A percentile compares a stretch with the other conserved stretches of the same genome.
Conservation (phyloP, 2,113 vertebrate genomes). For the Furnarius figulus region DNA sequence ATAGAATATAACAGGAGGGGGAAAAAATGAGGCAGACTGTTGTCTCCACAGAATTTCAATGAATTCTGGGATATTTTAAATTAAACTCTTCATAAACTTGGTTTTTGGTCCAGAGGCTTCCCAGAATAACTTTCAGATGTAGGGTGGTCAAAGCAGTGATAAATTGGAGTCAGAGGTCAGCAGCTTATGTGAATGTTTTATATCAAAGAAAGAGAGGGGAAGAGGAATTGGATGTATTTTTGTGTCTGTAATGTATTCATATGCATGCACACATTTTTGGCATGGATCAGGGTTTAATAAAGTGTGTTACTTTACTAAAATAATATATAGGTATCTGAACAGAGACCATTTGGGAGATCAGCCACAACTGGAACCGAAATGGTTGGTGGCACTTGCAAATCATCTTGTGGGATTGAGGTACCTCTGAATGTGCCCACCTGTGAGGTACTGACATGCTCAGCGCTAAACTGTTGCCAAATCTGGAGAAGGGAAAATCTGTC, state of each 20-base stretch:
- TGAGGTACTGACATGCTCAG: background rate
- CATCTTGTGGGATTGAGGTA: background rate
- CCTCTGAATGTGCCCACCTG: background rate
- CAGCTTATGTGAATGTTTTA: background rate
- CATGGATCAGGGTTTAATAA: background rate
- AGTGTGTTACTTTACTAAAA: background rate
- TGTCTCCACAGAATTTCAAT: background rate
- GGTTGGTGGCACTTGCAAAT: background rate
- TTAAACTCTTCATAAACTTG: background rate
- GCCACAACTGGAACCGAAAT: background rate
- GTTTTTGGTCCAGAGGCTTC: background rate
- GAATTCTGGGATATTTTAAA: background rate
- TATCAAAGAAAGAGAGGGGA: background rate
- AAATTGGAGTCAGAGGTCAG: background rate
- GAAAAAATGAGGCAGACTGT: background rate
- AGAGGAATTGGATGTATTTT: background rate
- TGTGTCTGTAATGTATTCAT: background rate
- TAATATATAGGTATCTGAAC: background rate
- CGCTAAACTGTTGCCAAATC: background rate
- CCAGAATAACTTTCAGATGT: background rate
- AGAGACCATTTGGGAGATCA: background rate
- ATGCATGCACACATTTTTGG: background rate
- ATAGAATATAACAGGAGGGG: background rate
- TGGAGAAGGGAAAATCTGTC: background rate
- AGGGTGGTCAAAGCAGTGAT: background rate